A percentile compares a stretch with the other conserved stretches of the same genome.
phyloP scores from a whole-genome alignment of 2,113 vertebrate genomes.

The Chinchilla lanigera region DNA sequence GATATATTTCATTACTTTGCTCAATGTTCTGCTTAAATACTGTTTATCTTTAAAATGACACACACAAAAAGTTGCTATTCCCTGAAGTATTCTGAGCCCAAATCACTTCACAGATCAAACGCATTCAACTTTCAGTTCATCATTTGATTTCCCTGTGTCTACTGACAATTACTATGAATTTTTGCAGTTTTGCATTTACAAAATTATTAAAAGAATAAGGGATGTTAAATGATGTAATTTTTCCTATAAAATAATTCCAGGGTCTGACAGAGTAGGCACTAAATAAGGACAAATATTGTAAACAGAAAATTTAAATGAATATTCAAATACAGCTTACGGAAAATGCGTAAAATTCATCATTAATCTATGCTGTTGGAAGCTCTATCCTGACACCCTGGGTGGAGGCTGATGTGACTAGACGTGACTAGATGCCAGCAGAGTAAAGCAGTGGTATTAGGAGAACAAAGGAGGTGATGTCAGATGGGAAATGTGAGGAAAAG shows the following conservation, averaged over 20 bases:
- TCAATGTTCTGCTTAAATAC: slow-evolving; percentile 69
- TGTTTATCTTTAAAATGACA: slow-evolving; percentile 70
- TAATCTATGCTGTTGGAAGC: neutral
- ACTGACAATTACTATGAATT: neutral
- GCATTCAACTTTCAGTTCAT: slow-evolving; percentile 46
- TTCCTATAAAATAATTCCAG: neutral
- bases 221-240: slow-evolving; percentile 18
- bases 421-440: neutral
- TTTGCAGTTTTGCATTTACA: neutral
- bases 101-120: slow-evolving; percentile 67
- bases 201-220: slow-evolving; percentile 50
- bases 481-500: neutral
- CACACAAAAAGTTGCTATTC: slow-evolving; percentile 60
- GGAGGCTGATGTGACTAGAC: neutral
- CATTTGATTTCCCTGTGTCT: slow-evolving; percentile 33
- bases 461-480: neutral
- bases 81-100: slow-evolving; percentile 59
- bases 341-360: slow-evolving; percentile 10
- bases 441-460: neutral
- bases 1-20: slow-evolving; percentile 66
- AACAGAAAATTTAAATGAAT: slow-evolving; percentile 6
- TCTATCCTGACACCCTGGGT: neutral
- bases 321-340: neutral
- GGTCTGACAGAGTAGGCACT: neutral
- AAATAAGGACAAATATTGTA: neutral